Evolutionary conservation across 2,797 vertebrate genomes (phyloP).

Genomic region (Brotula barbata): DNA sequence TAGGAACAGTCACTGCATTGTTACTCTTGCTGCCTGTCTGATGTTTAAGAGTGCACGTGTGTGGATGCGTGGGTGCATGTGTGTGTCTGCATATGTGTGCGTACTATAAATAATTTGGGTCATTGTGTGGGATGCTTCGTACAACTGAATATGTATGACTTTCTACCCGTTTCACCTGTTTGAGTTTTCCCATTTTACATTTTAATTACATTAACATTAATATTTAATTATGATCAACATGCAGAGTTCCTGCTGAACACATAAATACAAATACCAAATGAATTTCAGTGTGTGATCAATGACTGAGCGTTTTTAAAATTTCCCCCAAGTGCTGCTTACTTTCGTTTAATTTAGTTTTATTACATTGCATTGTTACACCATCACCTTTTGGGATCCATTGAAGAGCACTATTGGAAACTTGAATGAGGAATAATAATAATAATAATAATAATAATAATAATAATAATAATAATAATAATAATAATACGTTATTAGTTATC

Average conservation of each 20-base stretch:
- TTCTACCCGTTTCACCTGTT: conserved; percentile 9
- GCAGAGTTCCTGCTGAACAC: background rate
- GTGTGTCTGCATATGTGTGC: too few relatives aligned
- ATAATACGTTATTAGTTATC: too few relatives aligned
- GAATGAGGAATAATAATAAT: too few relatives aligned
- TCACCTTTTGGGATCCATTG: background rate
- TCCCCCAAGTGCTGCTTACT: background rate
- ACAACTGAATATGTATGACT: background rate
- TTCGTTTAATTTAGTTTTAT: background rate
- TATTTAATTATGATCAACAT: background rate
- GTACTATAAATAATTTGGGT: too few relatives aligned
- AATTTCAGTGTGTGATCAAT: background rate
- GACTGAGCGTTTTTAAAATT: too few relatives aligned
- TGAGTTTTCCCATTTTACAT: background rate
- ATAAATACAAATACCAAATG: background rate
- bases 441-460: too few relatives aligned
- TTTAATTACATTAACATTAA: background rate
- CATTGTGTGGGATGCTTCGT: background rate
- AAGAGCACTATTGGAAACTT: too few relatives aligned
- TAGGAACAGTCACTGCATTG: conserved; percentile 6
- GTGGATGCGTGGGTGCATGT: background rate
- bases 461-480: too few relatives aligned
- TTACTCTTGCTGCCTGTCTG: too few relatives aligned
- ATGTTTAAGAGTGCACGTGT: too few relatives aligned
- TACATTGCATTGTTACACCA: background rate